Evolutionary conservation across 2,797 vertebrate species (phyloP).

Genomic region (Phrynocephalus guinanensis): DNA sequence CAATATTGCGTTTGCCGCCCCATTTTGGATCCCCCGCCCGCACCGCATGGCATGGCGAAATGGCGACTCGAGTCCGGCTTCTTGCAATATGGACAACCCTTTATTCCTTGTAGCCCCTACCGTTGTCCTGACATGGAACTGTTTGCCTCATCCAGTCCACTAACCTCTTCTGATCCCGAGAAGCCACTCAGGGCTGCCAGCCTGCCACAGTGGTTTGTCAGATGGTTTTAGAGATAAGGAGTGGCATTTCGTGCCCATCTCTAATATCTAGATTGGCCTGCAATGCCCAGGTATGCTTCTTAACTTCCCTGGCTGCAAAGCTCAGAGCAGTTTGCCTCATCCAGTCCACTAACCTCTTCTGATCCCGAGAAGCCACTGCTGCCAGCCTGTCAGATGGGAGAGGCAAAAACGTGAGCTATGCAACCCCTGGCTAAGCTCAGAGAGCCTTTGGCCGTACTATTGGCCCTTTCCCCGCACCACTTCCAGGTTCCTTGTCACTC

Average conservation of each 20-base stretch:
- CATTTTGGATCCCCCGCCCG: too few relatives aligned
- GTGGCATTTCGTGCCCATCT: not conserved
- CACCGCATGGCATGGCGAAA: too few relatives aligned
- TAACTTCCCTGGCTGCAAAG: too few relatives aligned
- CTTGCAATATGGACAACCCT: not conserved
- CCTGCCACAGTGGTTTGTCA: constrained; percentile 35
- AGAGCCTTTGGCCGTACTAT: too few relatives aligned
- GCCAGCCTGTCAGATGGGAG: too few relatives aligned
- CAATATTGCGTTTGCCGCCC: too few relatives aligned
- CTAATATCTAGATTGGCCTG: constrained; percentile 51
- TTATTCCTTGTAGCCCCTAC: not conserved
- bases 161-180: not conserved
- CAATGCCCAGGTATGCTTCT: constrained; percentile 55
- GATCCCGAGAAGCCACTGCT: too few relatives aligned
- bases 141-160: not conserved
- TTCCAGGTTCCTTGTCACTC: constrained; percentile 75
- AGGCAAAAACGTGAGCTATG: too few relatives aligned
- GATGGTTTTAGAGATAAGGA: constrained; percentile 62
- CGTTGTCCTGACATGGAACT: not conserved
- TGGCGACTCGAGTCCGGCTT: too few relatives aligned
- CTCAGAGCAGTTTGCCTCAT: too few relatives aligned
- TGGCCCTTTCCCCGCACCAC: constrained; percentile 67
- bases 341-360: too few relatives aligned
- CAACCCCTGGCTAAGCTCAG: constrained; percentile 55
- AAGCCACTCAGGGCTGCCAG: constrained; percentile 13